Percentiles rank a stretch among this genome's conserved stretches.
These are phyloP conservation scores for Nesoenas mayeri DNA, from an alignment of 2,113 vertebrate genomes.

Conservation along the genomic window DNA sequence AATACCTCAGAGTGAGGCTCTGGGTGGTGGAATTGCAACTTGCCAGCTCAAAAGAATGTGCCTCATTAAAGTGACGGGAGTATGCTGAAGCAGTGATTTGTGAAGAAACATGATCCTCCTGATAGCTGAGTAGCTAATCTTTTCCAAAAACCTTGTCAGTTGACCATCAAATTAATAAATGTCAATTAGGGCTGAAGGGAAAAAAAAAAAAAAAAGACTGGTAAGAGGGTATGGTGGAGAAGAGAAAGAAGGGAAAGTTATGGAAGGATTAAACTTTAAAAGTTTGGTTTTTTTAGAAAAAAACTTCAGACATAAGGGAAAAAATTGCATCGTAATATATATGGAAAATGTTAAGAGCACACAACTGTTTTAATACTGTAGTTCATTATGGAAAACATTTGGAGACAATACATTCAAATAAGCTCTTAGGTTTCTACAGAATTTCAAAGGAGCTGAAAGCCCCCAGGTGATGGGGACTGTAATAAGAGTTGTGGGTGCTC, in stretches of 20 bases:
- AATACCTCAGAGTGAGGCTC: constrained; percentile 67
- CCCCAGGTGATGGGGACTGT: neutral
- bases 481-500: neutral
- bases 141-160: constrained; percentile 33
- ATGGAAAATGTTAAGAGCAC: neutral
- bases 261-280: neutral
- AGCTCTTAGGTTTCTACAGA: neutral
- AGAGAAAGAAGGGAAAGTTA: neutral
- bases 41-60: constrained; percentile 63
- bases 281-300: neutral
- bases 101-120: constrained; percentile 44
- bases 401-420: neutral
- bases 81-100: constrained; percentile 30
- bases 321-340: neutral
- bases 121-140: constrained; percentile 35
- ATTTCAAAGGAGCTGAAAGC: neutral
- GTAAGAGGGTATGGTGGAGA: neutral
- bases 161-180: constrained; percentile 52
- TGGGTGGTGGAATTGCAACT: constrained; percentile 47
- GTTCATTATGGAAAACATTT: neutral
- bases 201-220: neutral
- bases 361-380: neutral
- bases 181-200: neutral
- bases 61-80: constrained; percentile 61
- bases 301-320: neutral